A percentile compares a stretch with the other conserved stretches of the same genome.
Conservation (phyloP, 2,797 vertebrate genomes). For the Mormyrus proboscirostris region DNA sequence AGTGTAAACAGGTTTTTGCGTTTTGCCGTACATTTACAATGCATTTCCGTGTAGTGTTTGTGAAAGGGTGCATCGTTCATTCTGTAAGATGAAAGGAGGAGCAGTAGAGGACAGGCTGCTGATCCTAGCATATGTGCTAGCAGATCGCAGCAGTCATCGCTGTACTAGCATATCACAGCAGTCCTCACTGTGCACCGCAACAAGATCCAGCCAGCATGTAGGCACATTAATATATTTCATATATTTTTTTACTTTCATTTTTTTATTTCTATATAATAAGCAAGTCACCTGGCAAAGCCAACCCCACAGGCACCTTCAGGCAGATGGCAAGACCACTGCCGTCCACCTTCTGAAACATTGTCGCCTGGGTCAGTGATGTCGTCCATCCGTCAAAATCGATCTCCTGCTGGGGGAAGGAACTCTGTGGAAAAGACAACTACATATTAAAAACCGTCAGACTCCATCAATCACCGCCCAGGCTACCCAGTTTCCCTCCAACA, state of each 20-base stretch:
- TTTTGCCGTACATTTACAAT: not conserved
- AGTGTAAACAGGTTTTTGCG: not conserved
- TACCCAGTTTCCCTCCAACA: not conserved
- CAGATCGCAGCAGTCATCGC: not conserved
- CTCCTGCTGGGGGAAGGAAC: slow-evolving; percentile 15
- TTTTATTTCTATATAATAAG: not conserved
- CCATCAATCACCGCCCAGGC: slow-evolving; percentile 17
- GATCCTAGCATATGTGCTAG: not conserved
- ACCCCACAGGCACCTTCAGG: not conserved
- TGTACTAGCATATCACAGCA: not conserved
- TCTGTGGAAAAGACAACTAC: slow-evolving; percentile 13
- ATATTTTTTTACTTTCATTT: not conserved
- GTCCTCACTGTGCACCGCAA: not conserved
- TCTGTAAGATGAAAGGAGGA: not conserved
- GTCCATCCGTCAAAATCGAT: slow-evolving; percentile 20
- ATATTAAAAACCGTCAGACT: slow-evolving; percentile 32
- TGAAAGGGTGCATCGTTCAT: not conserved
- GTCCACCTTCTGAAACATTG: not conserved
- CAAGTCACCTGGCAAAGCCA: not conserved
- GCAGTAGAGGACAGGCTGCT: not conserved
- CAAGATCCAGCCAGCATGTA: not conserved
- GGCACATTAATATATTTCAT: not conserved
- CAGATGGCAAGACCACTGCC: not conserved
- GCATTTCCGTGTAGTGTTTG: not conserved
- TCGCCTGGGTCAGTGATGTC: not conserved